These are phyloP conservation scores for Callaeas wilsoni DNA, from an alignment of 2,113 vertebrate species.

Conservation along the genomic window DNA sequence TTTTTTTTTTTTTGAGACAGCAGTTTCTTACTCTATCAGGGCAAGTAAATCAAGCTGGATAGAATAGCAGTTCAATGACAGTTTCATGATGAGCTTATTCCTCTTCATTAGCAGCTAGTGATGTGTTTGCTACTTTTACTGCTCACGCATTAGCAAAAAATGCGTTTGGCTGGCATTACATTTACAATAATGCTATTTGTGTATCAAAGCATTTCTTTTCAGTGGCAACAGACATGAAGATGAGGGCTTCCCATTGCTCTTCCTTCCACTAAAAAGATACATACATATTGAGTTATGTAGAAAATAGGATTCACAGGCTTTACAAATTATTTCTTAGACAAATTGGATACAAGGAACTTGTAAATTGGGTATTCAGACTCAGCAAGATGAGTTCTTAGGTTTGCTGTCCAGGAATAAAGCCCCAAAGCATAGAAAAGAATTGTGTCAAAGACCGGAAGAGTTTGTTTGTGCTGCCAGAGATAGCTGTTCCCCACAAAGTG, in stretches of 20 bases:
- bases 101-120: conserved; percentile 48
- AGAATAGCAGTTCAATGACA: conserved; percentile 27
- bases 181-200: not conserved
- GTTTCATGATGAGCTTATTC: conserved; percentile 49
- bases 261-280: not conserved
- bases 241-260: not conserved
- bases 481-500: not conserved
- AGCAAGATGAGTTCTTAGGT: not conserved
- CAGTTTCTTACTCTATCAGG: not conserved
- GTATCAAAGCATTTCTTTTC: conserved; percentile 11
- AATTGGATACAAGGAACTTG: not conserved
- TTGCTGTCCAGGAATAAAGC: not conserved
- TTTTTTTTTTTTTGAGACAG: not conserved
- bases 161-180: not conserved
- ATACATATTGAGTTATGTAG: not conserved
- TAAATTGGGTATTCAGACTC: not conserved
- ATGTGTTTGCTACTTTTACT: conserved; percentile 56
- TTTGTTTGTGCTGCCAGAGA: not conserved
- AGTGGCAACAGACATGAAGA: not conserved
- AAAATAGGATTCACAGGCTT: not conserved
- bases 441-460: not conserved
- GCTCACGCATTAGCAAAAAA: not conserved
- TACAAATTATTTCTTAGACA: not conserved
- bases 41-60: not conserved
- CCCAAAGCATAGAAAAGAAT: not conserved